These are phyloP conservation scores for Graptemys geographica DNA, from an alignment of 2,797 vertebrate genomes.

Conservation along the genomic window DNA sequence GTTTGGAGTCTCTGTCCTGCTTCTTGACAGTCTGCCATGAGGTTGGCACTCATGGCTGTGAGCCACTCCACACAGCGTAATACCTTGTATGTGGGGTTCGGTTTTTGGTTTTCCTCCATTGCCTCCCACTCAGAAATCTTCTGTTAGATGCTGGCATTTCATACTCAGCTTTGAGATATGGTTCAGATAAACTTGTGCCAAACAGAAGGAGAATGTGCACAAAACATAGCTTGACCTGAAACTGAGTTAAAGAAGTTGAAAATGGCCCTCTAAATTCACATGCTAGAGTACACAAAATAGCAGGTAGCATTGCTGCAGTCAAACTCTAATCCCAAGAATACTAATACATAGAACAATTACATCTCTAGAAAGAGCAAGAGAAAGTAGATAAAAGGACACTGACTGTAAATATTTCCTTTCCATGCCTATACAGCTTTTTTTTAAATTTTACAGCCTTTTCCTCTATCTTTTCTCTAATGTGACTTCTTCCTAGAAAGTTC, in stretches of 20 bases:
- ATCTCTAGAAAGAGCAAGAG: not conserved
- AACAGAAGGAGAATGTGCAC: too few relatives aligned
- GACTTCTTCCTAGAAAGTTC: not conserved
- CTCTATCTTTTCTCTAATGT: not conserved
- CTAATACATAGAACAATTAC: not conserved
- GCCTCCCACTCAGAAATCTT: fast-evolving
- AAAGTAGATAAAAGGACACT: not conserved
- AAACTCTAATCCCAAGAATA: not conserved
- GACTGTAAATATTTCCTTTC: not conserved
- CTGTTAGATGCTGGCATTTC: not conserved
- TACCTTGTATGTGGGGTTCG: too few relatives aligned
- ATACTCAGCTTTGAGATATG: not conserved
- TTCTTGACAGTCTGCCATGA: too few relatives aligned
- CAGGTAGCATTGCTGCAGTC: not conserved
- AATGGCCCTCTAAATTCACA: not conserved
- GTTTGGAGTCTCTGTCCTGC: too few relatives aligned
- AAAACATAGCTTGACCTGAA: not conserved
- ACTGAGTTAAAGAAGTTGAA: not conserved
- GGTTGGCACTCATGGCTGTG: too few relatives aligned
- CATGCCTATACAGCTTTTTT: not conserved
- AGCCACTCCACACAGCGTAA: too few relatives aligned
- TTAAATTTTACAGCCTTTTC: not conserved
- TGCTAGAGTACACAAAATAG: not conserved
- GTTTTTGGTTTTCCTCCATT: too few relatives aligned
- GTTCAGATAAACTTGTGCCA: not conserved